These are phyloP conservation scores for Loripinus fragilis DNA, from an alignment of 2,888 invertebrate species.

Conservation along the genomic window DNA sequence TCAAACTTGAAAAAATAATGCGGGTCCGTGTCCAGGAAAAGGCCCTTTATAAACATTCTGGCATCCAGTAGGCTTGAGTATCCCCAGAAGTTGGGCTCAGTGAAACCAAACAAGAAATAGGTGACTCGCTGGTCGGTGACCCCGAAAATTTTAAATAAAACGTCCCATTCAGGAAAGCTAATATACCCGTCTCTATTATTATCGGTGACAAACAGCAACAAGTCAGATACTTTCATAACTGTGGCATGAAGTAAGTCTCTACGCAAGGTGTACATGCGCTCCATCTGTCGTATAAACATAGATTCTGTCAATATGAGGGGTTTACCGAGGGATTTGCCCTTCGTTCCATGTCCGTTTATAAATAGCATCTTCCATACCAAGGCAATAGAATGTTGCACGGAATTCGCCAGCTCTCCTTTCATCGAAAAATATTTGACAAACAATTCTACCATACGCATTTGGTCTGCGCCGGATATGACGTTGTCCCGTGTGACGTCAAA, in stretches of 20 bases:
- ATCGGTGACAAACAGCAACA: not conserved
- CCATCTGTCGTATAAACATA: not conserved
- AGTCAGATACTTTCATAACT: not conserved
- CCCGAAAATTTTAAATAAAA: not conserved
- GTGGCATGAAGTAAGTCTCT: not conserved
- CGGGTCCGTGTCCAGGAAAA: not conserved
- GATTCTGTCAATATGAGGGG: not conserved
- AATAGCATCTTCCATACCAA: not conserved
- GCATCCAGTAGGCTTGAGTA: not conserved
- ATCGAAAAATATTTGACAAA: not conserved
- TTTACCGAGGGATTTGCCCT: not conserved
- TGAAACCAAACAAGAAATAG: slow-evolving; percentile 7
- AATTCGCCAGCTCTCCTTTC: not conserved
- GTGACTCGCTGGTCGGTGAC: not conserved
- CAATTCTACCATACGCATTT: not conserved
- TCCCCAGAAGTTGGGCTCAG: not conserved
- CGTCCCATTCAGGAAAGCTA: slow-evolving; percentile 2
- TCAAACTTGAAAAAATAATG: slow-evolving; percentile 8
- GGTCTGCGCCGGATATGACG: not conserved
- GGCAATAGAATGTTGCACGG: not conserved
- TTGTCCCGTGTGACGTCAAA: not conserved
- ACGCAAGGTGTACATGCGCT: not conserved
- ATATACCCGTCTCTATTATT: slow-evolving; percentile 7
- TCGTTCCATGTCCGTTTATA: not conserved
- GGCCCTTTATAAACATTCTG: not conserved